Conservation (phyloP, 2,888 invertebrate genomes). For the Gibbula magus region DNA sequence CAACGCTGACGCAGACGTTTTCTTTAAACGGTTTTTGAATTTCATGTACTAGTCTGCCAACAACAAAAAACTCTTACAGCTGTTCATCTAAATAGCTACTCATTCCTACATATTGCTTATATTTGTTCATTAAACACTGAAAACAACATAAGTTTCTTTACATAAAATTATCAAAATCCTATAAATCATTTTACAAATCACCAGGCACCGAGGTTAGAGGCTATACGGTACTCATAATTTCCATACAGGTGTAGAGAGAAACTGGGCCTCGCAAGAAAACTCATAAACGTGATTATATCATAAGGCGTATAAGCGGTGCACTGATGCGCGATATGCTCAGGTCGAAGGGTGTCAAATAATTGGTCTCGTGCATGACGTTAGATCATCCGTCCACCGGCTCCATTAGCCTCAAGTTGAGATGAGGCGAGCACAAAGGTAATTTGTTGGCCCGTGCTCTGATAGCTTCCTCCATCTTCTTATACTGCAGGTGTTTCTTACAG, state of each 20-base stretch:
- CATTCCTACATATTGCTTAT: too few species aligned
- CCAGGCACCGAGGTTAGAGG: not conserved
- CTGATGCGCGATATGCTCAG: not conserved
- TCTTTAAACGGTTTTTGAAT: too few species aligned
- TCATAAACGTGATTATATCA: constrained; percentile 11
- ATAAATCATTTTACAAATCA: too few species aligned
- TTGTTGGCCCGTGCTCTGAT: not conserved
- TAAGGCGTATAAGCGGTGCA: not conserved
- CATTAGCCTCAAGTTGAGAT: not conserved
- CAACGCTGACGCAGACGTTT: too few species aligned
- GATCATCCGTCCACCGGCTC: not conserved
- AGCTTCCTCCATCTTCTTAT: too few species aligned
- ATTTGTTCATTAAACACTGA: too few species aligned
- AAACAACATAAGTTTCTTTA: too few species aligned
- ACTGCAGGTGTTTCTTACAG: too few species aligned
- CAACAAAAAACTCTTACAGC: too few species aligned
- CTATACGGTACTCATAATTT: not conserved
- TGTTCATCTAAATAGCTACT: too few species aligned
- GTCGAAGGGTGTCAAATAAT: not conserved
- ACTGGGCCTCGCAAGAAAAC: not conserved
- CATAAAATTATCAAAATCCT: too few species aligned
- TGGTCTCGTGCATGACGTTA: not conserved
- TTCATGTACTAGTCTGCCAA: too few species aligned
- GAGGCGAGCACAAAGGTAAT: not conserved
- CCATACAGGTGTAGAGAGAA: not conserved